Evolutionary conservation across 2,888 invertebrate species (phyloP).

Genomic region (Melanophora roralis): DNA sequence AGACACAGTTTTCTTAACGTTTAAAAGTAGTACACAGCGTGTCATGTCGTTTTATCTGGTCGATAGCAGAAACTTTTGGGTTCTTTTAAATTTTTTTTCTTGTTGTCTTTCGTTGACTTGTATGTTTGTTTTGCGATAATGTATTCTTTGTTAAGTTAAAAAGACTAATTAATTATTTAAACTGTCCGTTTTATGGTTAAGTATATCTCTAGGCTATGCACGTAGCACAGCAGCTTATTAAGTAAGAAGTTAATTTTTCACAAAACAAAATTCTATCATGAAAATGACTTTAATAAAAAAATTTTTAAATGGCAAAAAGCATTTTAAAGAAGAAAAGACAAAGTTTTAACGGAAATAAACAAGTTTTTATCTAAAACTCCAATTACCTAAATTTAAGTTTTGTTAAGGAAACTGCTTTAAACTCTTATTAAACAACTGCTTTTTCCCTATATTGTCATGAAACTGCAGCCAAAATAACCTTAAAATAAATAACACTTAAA

Average conservation of each 20-base stretch:
- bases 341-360: too few relatives aligned
- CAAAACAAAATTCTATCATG: too few relatives aligned
- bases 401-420: too few relatives aligned
- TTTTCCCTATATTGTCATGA: too few relatives aligned
- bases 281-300: too few relatives aligned
- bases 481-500: neutral
- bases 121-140: neutral
- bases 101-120: neutral
- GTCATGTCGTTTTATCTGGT: constrained; percentile 1
- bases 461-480: too few relatives aligned
- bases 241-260: constrained; percentile 8
- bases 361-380: too few relatives aligned
- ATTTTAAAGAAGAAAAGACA: too few relatives aligned
- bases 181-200: constrained; percentile 46
- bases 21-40: neutral
- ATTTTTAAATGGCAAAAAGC: too few relatives aligned
- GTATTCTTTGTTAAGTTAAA: neutral
- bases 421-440: too few relatives aligned
- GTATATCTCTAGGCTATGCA: constrained; percentile 31
- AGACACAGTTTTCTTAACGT: neutral
- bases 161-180: constrained; percentile 56
- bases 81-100: neutral
- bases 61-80: constrained; percentile 21
- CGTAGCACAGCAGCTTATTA: constrained; percentile 4
- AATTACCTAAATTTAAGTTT: too few relatives aligned